Base-by-base conservation (phyloP, 2,113 vertebrate species). In the Bostrychus sinensis region DNA sequence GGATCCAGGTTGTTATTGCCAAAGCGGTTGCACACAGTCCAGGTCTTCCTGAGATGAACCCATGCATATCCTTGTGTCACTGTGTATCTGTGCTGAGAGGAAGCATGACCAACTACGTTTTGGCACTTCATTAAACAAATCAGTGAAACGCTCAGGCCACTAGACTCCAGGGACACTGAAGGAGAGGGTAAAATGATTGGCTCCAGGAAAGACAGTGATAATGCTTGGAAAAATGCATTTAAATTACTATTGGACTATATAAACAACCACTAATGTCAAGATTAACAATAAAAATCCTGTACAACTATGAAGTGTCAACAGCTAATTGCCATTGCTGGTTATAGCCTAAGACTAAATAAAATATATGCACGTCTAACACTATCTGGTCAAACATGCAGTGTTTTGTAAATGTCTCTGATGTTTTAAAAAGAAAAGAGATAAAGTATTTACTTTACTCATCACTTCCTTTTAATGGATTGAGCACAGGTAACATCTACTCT, bases 21-120 rank as follows among this genome's bases (percentile, higher is more conserved):
- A 17, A 10, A 7, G 66, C 38, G 55, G 76, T 48, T 36, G 43
- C 67, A 80, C 80, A 74, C 77, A 78, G 74, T 76, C 70, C 89
- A 90, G 88, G 77, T 82, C 81, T 76, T 86, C 61, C 77, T 84
- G 84, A 85, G 89, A 90, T 89, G 87, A 86, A 91, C 77, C 85
- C 87, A 67, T 80, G 87, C 85, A 84, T 87, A 32, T 84, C 86
- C 57, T 48, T 16, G 3, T 86, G 88, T 90, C 89, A 72, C 65
- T 83, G 75, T 59, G 76, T 83, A 77, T 89, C 82, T 86, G 76
- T 74, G 76, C 60, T 84, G 88, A 89, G 66, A 77, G 79, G 86
- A 88, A 85, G 75, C 89, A 89, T 79, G 79, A 78, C 32, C 73
- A n/a, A 38, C 77, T 82, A 75, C 64, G 57, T 60, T 77, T 37